Conservation (phyloP, 2,797 vertebrate species). For the Sphenopsis melanotis region DNA sequence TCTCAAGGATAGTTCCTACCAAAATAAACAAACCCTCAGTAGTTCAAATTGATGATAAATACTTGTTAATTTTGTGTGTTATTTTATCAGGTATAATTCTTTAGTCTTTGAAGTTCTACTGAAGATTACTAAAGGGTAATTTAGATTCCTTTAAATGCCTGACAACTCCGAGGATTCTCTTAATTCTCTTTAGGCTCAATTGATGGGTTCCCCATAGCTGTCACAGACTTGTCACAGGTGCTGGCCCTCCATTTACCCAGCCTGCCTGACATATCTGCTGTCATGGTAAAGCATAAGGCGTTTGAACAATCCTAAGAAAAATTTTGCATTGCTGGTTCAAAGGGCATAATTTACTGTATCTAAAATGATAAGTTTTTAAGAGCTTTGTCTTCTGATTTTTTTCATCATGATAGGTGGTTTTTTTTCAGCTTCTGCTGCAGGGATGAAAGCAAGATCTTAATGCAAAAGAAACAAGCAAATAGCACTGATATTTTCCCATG, state of each 20-base stretch:
- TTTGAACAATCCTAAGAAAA: neutral
- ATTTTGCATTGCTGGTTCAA: neutral
- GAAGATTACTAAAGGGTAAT: neutral
- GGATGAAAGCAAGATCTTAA: neutral
- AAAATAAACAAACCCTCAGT: neutral
- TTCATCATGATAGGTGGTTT: neutral
- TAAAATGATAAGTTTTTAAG: neutral
- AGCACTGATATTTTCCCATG: neutral
- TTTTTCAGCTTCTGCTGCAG: neutral
- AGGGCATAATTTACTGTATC: neutral
- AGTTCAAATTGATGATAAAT: neutral
- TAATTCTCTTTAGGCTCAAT: neutral
- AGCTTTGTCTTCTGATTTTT: neutral
- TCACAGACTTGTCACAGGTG: neutral
- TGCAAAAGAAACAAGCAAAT: neutral
- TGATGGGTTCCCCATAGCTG: neutral
- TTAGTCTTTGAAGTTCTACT: neutral
- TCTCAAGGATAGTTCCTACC: neutral
- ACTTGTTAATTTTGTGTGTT: neutral
- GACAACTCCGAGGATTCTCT: neutral
- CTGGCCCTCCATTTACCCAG: neutral
- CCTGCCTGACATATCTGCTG: neutral
- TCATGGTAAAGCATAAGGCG: neutral
- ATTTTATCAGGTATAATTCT: neutral
- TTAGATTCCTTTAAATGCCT: neutral